A percentile compares a stretch with the other conserved stretches of the same genome.
Evolutionary conservation across 2,113 vertebrate species (phyloP).

Genomic region (Apus apus): DNA sequence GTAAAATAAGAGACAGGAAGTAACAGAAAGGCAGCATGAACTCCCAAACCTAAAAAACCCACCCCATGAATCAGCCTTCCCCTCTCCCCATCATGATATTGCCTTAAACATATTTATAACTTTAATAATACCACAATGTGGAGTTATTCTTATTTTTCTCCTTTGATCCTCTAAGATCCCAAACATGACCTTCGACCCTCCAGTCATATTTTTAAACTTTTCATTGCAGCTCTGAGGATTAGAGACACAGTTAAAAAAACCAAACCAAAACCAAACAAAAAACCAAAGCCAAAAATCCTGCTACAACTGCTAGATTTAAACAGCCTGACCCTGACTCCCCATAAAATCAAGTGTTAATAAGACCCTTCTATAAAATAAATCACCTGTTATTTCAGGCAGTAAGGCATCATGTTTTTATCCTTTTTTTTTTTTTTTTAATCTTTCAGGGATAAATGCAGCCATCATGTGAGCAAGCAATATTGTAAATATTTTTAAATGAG

Average conservation of each 20-base stretch:
- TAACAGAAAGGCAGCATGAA: neutral
- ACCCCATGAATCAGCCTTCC: neutral
- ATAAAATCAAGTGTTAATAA: neutral
- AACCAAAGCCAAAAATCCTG: neutral
- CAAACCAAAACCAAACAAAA: too few relatives aligned
- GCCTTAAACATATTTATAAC: neutral
- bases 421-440: neutral
- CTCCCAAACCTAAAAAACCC: neutral
- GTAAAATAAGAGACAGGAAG: neutral
- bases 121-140: neutral
- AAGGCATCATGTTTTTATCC: neutral
- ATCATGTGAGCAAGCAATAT: neutral
- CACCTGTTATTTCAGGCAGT: neutral
- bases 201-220: slow-evolving; percentile 33
- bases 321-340: neutral
- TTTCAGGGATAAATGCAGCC: neutral
- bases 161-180: neutral
- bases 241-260: neutral
- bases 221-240: neutral
- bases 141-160: neutral
- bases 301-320: neutral
- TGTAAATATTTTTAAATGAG: neutral
- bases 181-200: neutral
- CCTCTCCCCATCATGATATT: neutral
- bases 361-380: neutral